phyloP scores from a whole-genome alignment of 2,888 invertebrate species.

The Scelioninae gen. 2 region DNA sequence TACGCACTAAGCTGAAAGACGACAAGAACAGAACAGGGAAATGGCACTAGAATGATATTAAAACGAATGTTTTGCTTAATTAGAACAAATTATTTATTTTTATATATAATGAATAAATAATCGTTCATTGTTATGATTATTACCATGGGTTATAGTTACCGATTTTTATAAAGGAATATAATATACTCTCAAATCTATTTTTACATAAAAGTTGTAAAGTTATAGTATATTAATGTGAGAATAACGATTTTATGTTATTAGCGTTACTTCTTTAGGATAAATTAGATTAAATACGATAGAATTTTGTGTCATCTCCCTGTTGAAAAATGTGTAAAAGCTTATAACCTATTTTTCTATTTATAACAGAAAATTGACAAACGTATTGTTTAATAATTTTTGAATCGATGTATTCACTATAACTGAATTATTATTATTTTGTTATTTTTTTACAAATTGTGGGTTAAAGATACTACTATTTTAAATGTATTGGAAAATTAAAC shows the following conservation, averaged over 20 bases:
- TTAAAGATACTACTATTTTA: conserved; percentile 2
- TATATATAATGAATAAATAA: conserved; percentile 10
- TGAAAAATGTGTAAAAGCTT: conserved; percentile 4
- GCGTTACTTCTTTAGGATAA: conserved; percentile 17
- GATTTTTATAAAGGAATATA: conserved; percentile 6
- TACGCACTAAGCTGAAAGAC: conserved; percentile 33
- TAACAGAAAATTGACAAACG: neutral
- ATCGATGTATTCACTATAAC: neutral
- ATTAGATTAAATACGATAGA: conserved; percentile 1
- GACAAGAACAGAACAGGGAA: conserved; percentile 28
- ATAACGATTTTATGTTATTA: conserved; percentile 4
- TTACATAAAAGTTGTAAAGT: conserved; percentile 19
- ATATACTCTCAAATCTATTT: conserved; percentile 26
- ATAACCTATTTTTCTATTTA: conserved; percentile 6
- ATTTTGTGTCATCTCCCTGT: conserved; percentile 38
- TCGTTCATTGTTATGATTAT: neutral
- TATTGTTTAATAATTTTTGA: conserved; percentile 12
- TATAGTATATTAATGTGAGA: neutral
- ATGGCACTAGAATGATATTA: conserved; percentile 18
- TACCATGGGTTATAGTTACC: neutral
- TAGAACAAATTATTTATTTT: conserved; percentile 33
- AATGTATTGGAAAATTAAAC: neutral
- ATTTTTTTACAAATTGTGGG: conserved; percentile 7
- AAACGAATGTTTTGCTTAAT: conserved; percentile 1
- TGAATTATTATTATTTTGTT: neutral